phyloP scores from a whole-genome alignment of 2,113 vertebrate genomes.

The Camarhynchus parvulus region DNA sequence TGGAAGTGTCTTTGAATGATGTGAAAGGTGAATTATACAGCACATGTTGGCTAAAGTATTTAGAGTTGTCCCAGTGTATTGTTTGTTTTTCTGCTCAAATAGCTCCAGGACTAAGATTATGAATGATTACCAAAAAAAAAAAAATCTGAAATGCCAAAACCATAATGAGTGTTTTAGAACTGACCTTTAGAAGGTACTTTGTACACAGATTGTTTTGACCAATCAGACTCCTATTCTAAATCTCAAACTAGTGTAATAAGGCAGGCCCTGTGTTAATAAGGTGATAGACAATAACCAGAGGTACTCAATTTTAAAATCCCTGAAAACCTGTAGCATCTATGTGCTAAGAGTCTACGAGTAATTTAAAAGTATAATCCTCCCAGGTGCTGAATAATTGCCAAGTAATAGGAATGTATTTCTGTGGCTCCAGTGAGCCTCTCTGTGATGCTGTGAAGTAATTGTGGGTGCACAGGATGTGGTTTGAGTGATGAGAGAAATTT shows the following conservation, averaged over 20 bases:
- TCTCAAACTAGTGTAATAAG: not conserved
- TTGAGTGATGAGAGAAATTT: slow-evolving; percentile 33
- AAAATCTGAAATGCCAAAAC: not conserved
- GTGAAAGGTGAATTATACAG: not conserved
- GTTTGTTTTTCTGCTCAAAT: not conserved
- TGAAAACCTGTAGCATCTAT: not conserved
- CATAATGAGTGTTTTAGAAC: not conserved
- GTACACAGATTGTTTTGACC: not conserved
- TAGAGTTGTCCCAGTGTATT: not conserved
- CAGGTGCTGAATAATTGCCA: slow-evolving; percentile 1
- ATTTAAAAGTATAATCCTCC: not conserved
- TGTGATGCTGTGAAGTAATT: not conserved
- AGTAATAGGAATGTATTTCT: not conserved
- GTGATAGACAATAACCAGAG: not conserved
- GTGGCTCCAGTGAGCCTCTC: not conserved
- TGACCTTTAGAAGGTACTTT: not conserved
- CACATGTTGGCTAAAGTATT: not conserved
- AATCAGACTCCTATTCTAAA: not conserved
- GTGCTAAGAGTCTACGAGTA: not conserved
- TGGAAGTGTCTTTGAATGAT: not conserved
- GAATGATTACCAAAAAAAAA: not conserved
- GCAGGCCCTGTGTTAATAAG: not conserved
- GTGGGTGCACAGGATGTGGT: not conserved
- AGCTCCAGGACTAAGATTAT: not conserved
- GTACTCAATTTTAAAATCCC: not conserved